phyloP scores from a whole-genome alignment of 1,140 invertebrate genomes.

The Megalopta genalis region DNA sequence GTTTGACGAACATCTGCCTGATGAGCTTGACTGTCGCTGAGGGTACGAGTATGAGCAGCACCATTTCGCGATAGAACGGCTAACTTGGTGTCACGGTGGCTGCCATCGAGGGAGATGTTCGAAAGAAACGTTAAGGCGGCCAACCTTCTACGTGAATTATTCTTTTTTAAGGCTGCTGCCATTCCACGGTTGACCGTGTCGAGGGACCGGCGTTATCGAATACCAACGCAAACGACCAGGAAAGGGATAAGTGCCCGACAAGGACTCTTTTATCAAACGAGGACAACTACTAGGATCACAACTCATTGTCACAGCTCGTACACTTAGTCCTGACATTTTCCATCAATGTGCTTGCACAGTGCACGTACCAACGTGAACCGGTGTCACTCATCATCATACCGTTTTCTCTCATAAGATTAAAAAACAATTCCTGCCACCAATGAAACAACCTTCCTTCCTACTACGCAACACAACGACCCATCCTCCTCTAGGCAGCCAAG shows the following conservation, averaged over 20 bases:
- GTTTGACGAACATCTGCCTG: conserved; percentile 32
- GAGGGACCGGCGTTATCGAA: conserved; percentile 30
- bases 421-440: conserved; percentile 40
- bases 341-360: conserved; percentile 21
- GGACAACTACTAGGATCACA: conserved; percentile 65
- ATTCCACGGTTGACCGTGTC: conserved; percentile 72
- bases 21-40: conserved; percentile 59
- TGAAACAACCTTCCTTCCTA: conserved; percentile 46
- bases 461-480: conserved; percentile 56
- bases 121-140: conserved; percentile 95
- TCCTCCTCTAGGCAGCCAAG: conserved; percentile 5
- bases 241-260: conserved; percentile 29
- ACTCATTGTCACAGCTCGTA: conserved; percentile 60
- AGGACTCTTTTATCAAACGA: conserved; percentile 53
- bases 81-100: conserved; percentile 90
- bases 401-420: conserved; percentile 49
- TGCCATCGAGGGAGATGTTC: conserved; percentile 96
- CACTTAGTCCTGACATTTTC: conserved; percentile 60
- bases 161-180: conserved; percentile 82
- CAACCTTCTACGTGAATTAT: conserved; percentile 86
- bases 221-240: conserved; percentile 47
- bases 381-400: conserved; percentile 55
- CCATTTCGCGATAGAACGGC: conserved; percentile 81
- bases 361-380: conserved; percentile 41
- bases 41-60: conserved; percentile 69